Evolutionary conservation across 92 coral and sea anemone genomes (phyloP), one percentile per base, ranked within the genome.

Genomic region (Porites evermanni): DNA sequence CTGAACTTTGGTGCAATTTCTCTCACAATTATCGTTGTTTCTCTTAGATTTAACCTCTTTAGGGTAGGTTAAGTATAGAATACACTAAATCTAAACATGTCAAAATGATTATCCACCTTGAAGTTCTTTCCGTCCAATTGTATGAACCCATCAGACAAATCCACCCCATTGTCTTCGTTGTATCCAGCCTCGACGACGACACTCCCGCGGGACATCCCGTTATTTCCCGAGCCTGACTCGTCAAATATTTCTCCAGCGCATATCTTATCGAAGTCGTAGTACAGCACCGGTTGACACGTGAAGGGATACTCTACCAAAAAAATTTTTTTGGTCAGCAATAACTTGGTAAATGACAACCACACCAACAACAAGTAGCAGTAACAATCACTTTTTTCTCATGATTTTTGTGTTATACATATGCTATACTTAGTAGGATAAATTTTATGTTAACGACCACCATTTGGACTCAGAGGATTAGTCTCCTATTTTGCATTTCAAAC

Each of bases 191-290:
- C 93, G 7, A 91, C 82, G 18, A 87, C 52, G 23, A 92, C 87
- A 50, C 83, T 86, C 66, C 98, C 98, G 66, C 86, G 88, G 60
- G 94, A 68, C 11, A 78, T 52, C 21, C 98, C 98, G 86, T 94
- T 94, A 86, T 94, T 94, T n/a, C 98, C 98, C 89, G 82, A 67
- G 56, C 98, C 98, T 32, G 98, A 94, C 88, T 94, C 98, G 88
- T 94, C 98, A 71, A 79, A 94, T 23, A 94, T 80, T 23, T 93
- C 92, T 8, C 96, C 96, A 5, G 89, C 68, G 79, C 98, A 94
- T 78, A 93, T 75, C 88, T 94, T 94, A 88, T 93, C 96, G 56
- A 94, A 94, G 67, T 90, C 96, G 88, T 85, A 94, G 92, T 93
- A 92, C 74, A 94, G 50, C 65, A 94, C 98, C 29, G 98, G 98